These are phyloP conservation scores for Exephanes ischioxanthus DNA, from an alignment of 2,888 invertebrate genomes.

Conservation along the genomic window DNA sequence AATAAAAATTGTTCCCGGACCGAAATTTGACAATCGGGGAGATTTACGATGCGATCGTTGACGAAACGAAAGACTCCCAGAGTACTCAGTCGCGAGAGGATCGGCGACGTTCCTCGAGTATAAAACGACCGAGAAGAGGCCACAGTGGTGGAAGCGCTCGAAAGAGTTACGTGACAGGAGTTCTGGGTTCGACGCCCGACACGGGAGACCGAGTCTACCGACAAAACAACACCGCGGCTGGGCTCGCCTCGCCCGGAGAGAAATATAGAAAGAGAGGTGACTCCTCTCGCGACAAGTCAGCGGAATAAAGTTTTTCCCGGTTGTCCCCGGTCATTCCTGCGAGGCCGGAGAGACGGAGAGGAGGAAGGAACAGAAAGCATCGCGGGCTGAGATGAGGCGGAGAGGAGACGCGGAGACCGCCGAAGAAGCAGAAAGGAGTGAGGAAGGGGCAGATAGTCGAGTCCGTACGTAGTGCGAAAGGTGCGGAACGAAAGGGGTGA, in stretches of 20 bases:
- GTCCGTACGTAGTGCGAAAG: slow-evolving; percentile 8
- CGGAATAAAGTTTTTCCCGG: slow-evolving; percentile 80
- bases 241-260: slow-evolving; percentile 43
- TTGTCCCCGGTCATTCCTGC: slow-evolving; percentile 31
- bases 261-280: slow-evolving; percentile 56
- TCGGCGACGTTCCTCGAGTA: background rate
- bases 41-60: background rate
- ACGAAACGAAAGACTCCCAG: background rate
- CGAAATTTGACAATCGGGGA: background rate
- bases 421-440: slow-evolving; percentile 25
- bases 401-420: slow-evolving; percentile 14
- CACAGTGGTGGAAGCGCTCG: slow-evolving; percentile 32
- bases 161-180: slow-evolving; percentile 76
- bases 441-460: background rate
- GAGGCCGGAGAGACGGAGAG: slow-evolving; percentile 10
- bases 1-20: background rate
- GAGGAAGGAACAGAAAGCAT: slow-evolving; percentile 45
- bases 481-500: slow-evolving; percentile 15
- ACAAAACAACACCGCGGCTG: slow-evolving; percentile 77
- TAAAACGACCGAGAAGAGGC: background rate
- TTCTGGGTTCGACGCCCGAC: slow-evolving; percentile 74
- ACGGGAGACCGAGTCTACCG: slow-evolving; percentile 67
- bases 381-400: background rate
- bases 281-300: slow-evolving; percentile 76
- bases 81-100: slow-evolving; percentile 1